Evolutionary conservation across 2,113 vertebrate genomes (phyloP), one percentile per base, ranked within the genome.

Genomic region (Paradoxurus hermaphroditus): DNA sequence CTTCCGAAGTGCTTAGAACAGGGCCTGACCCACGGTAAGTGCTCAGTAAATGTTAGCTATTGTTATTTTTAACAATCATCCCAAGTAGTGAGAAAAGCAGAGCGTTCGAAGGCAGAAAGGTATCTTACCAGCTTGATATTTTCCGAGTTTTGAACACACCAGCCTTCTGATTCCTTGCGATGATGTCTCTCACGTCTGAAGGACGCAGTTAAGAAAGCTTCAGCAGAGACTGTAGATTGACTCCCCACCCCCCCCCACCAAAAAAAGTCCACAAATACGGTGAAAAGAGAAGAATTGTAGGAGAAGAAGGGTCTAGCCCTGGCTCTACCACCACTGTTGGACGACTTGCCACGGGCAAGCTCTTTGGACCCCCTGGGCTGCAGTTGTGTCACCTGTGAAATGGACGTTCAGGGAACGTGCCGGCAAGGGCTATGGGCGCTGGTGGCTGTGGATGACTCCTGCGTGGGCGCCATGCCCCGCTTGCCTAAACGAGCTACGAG

Each of bases 81-180:
- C 77, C 90, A 1, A 59, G 25, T 39, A 49, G 36, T 7, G 73
- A 94, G 75, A 92, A 73, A 53, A 78, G 25, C 13, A 29, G 31
- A 94, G 36, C 23, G 2, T 90, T 90, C 83, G 51, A 84, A 86
- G 19, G 3, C 18, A 88, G 72, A 96, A 91, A 93, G 34, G 12
- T 83, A 63, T 90, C 99, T 99, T 99, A 99, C 99, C 99, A 92
- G 98, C 99, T 99, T 87, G 99, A 99, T 36, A 99, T 98, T 29
- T 97, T 98, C n/a, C 97, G 98, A 63, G 99, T 98, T 72, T 99
- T 99, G 97, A 99, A 99, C 67, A 98, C 93, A 53, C 99, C 99
- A 0, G 98, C 97, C 79, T 97, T 98, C 97, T 98, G 97, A 97
- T 99, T 99, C 96, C 97, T 99, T 97, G 98, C 68, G 34, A 99